Conservation (phyloP, 2,113 vertebrate species). For the Etia nguti region DNA sequence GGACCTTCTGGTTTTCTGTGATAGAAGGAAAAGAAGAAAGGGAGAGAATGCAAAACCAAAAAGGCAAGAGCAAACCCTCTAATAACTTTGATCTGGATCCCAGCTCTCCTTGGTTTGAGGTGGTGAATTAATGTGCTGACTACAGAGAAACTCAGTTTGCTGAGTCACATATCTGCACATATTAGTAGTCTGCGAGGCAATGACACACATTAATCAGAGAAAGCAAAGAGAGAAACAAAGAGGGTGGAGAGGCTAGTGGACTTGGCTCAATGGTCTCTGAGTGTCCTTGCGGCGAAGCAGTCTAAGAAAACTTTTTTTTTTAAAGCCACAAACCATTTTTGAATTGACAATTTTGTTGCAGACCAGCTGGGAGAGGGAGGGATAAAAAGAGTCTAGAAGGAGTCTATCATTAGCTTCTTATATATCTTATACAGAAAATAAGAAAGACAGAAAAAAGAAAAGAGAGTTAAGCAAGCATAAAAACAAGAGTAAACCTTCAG, state of each 20-base stretch:
- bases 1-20: not conserved
- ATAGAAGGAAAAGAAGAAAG: not conserved
- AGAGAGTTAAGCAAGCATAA: not conserved
- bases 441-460: not conserved
- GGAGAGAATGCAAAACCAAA: constrained; percentile 1
- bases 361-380: not conserved
- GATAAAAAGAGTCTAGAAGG: not conserved
- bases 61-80: constrained; percentile 3
- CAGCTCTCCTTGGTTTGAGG: constrained; percentile 25
- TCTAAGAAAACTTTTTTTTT: not conserved
- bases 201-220: constrained; percentile 18
- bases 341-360: not conserved
- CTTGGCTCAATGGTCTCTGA: not conserved
- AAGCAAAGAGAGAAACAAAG: not conserved
- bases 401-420: not conserved
- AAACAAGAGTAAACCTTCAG: not conserved
- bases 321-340: not conserved
- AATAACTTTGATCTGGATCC: constrained; percentile 35
- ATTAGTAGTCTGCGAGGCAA: not conserved
- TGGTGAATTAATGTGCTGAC: constrained; percentile 21
- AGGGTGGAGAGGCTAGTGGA: not conserved
- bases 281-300: not conserved
- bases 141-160: constrained; percentile 4
- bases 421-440: not conserved
- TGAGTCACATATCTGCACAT: constrained; percentile 29